Evolutionary conservation across 2,113 vertebrate genomes (phyloP).

Genomic region (Proteles cristata): DNA sequence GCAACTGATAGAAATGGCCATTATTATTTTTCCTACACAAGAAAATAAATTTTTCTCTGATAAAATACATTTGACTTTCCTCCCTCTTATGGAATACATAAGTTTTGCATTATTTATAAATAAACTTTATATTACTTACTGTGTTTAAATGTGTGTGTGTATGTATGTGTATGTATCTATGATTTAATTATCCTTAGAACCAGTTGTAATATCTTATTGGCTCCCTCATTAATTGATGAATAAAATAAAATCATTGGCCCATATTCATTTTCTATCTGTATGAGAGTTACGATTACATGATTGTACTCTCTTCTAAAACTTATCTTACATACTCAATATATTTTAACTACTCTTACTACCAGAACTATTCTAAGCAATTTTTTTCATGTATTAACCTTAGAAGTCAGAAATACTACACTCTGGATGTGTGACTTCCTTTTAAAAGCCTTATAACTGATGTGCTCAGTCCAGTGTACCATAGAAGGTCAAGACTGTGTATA

Average conservation of each 20-base stretch:
- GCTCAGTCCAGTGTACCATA: neutral
- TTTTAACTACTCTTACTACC: neutral
- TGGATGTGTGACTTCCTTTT: slow-evolving; percentile 1
- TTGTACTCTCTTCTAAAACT: neutral
- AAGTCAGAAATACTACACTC: neutral
- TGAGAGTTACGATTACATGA: neutral
- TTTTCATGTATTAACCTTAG: slow-evolving; percentile 49
- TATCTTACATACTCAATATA: neutral
- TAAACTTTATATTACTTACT: neutral
- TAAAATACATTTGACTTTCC: neutral
- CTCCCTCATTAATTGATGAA: neutral
- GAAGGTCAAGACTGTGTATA: slow-evolving; percentile 17
- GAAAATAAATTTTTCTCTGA: neutral
- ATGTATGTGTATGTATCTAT: neutral
- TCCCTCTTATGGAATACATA: neutral
- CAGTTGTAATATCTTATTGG: neutral
- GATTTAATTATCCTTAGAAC: neutral
- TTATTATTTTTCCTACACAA: neutral
- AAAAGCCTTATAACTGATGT: slow-evolving; percentile 13
- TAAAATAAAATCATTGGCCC: neutral
- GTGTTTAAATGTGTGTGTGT: neutral
- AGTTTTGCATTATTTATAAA: neutral
- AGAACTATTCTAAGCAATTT: neutral
- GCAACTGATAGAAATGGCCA: neutral
- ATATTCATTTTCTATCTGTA: neutral